These are phyloP conservation scores for Encarsia formosa DNA, from an alignment of 2,888 invertebrate genomes.

Conservation along the genomic window DNA sequence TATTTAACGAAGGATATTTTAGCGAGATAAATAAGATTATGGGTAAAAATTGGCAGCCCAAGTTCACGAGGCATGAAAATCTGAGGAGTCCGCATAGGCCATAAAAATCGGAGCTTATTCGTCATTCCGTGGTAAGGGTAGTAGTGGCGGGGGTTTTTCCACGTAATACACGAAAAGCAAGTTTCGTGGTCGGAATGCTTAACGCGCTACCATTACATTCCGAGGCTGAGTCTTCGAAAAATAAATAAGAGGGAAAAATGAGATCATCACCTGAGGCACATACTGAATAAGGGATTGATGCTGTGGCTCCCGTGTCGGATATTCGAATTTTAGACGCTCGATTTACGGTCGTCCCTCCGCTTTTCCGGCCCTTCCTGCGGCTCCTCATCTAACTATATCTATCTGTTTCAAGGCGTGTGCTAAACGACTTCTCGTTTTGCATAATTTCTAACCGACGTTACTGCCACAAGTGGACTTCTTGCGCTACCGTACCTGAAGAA, in stretches of 20 bases:
- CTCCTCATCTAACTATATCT: no score
- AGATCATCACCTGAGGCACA: constrained; percentile 15
- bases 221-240: constrained; percentile 9
- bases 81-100: no score
- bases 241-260: constrained; percentile 21
- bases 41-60: no score
- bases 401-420: no score
- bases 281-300: constrained; percentile 11
- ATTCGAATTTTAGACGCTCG: constrained; percentile 18
- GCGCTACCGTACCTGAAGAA: no score
- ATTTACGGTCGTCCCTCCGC: constrained; percentile 11
- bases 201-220: constrained; percentile 8
- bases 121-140: background rate
- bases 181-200: constrained; percentile 12
- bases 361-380: background rate
- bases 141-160: background rate
- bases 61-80: no score
- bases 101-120: background rate
- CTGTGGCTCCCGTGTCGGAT: constrained; percentile 4
- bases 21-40: no score
- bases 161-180: constrained; percentile 16
- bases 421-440: no score
- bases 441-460: no score
- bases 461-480: no score
- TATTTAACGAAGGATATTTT: no score